Percentiles rank a stretch among this genome's conserved stretches.
These are phyloP conservation scores for Gobiocypris rarus DNA, from an alignment of 2,113 vertebrate genomes.

Conservation along the genomic window DNA sequence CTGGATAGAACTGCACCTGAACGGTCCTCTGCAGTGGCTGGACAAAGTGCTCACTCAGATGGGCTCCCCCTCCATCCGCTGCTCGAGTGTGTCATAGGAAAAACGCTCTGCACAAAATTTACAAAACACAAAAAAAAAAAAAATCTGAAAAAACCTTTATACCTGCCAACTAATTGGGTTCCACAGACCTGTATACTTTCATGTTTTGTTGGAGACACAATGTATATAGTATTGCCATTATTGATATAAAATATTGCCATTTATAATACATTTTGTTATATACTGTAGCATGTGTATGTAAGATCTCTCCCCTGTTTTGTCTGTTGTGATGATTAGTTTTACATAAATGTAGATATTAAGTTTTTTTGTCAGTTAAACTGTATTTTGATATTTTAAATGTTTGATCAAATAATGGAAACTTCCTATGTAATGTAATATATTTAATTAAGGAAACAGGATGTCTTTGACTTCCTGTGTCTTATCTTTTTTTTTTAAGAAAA, in stretches of 20 bases:
- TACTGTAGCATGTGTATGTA: constrained; percentile 35
- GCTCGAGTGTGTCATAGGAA: constrained; percentile 94
- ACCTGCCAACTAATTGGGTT: constrained; percentile 44
- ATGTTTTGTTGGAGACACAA: constrained; percentile 64
- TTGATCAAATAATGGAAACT: constrained; percentile 27
- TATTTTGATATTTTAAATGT: too few species aligned
- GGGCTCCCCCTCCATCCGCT: constrained; percentile 95
- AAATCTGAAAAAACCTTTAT: constrained; percentile 16
- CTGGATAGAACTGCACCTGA: constrained; percentile 99
- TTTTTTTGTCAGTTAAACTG: constrained; percentile 61
- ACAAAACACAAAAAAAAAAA: constrained; percentile 21
- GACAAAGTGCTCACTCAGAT: constrained; percentile 99
- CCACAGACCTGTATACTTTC: constrained; percentile 69
- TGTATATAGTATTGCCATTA: constrained; percentile 50
- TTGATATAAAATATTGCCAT: constrained; percentile 51
- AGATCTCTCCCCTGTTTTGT: constrained; percentile 50
- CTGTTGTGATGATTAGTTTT: too few species aligned
- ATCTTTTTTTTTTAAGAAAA: too few species aligned
- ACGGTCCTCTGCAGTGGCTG: constrained; percentile 96
- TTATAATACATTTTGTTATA: constrained; percentile 43
- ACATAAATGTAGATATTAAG: constrained; percentile 36
- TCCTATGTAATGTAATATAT: constrained; percentile 15
- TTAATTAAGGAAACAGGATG: not conserved
- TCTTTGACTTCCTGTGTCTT: not conserved
- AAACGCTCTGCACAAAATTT: constrained; percentile 36